These are phyloP conservation scores for Gadus chalcogrammus DNA, from an alignment of 2,113 vertebrate species.

Conservation along the genomic window DNA sequence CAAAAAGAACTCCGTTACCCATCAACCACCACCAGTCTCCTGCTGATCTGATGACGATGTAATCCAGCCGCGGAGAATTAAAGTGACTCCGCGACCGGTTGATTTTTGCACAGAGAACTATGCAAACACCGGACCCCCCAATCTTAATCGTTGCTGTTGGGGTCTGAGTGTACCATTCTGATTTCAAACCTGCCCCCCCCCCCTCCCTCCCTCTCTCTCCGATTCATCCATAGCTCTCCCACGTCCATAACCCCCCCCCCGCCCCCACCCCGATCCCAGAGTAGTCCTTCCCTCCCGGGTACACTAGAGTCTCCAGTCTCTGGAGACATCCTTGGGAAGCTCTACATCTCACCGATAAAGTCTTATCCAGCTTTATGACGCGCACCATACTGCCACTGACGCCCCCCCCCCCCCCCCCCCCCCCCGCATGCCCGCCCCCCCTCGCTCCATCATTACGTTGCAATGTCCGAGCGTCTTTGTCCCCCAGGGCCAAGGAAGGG, in stretches of 20 bases:
- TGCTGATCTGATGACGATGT: conserved; percentile 62
- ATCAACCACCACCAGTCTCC: conserved; percentile 47
- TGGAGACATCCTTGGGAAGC: too few species aligned
- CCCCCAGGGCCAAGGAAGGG: conserved; percentile 70
- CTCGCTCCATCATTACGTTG: conserved; percentile 52
- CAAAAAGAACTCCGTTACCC: conserved; percentile 40
- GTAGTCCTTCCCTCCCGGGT: too few species aligned
- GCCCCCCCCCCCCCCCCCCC: conserved; percentile 42
- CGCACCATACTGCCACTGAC: conserved; percentile 67
- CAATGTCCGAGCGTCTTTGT: conserved; percentile 68
- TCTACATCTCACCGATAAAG: conserved; percentile 21
- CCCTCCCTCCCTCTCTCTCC: neutral
- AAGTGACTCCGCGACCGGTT: conserved; percentile 67
- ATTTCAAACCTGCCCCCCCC: conserved; percentile 23
- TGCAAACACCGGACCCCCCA: conserved; percentile 76
- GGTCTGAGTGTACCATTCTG: conserved; percentile 72
- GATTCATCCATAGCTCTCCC: too few species aligned
- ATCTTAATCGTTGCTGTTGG: conserved; percentile 72
- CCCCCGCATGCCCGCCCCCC: conserved; percentile 23
- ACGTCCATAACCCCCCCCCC: too few species aligned
- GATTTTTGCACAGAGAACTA: conserved; percentile 78
- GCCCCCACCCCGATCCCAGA: neutral
- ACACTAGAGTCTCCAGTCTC: too few species aligned
- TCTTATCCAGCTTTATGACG: conserved; percentile 46
- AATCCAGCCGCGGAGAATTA: conserved; percentile 58